A percentile compares a stretch with the other conserved stretches of the same genome.
phyloP scores from a whole-genome alignment of 2,888 invertebrate genomes.

The Acanthosepion pharaonis region DNA sequence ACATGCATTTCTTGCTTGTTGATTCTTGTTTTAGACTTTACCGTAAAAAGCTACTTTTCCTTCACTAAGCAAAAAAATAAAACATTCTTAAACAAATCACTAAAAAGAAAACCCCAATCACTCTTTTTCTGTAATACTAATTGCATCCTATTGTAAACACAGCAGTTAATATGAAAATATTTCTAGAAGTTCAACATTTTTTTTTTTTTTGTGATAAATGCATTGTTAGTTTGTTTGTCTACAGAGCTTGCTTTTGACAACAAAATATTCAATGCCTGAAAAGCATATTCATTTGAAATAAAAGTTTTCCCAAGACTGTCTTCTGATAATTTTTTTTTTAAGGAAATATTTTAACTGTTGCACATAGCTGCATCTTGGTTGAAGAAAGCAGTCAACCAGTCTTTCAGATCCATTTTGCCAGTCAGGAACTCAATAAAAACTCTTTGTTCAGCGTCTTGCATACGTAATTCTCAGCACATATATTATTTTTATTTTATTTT shows the following conservation, averaged over 20 bases:
- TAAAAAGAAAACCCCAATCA: neutral
- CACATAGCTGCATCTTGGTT: neutral
- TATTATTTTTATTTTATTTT: too few species aligned
- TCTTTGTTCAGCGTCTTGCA: neutral
- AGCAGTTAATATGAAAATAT: neutral
- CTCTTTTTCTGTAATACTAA: neutral
- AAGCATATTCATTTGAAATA: neutral
- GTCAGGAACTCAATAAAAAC: neutral
- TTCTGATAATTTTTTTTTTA: neutral
- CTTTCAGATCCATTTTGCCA: neutral
- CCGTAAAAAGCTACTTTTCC: too few species aligned
- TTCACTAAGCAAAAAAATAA: neutral
- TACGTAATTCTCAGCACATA: too few species aligned
- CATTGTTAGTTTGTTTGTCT: neutral
- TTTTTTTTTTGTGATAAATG: neutral
- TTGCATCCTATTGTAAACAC: neutral
- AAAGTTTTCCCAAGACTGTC: neutral
- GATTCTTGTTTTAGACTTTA: too few species aligned
- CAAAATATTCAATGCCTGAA: neutral
- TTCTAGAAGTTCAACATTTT: neutral
- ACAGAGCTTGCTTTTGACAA: neutral
- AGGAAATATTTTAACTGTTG: neutral
- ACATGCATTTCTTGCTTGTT: too few species aligned
- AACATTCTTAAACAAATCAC: neutral
- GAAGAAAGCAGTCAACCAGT: neutral